Base-by-base conservation (phyloP, 2,888 invertebrate genomes). In the Eristalis intricaria region DNA sequence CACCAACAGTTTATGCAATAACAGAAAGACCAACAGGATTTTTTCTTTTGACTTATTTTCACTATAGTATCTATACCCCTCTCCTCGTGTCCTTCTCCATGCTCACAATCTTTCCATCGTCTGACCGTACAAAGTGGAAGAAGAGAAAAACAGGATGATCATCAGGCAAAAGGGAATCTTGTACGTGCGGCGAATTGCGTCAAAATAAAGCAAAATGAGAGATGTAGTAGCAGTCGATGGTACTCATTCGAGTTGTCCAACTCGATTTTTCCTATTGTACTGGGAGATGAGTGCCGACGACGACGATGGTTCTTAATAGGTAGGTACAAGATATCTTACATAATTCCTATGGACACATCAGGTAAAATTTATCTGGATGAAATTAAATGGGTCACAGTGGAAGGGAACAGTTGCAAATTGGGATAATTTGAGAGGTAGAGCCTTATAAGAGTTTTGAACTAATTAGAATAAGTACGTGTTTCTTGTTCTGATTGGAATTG, bases 1-100 rank as follows among this genome's bases (percentile, higher is more conserved):
- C 65, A 76, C 87, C 84, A 73, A 85, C 75, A 88, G 85, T 76
- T 82, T 84, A 56, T 70, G 65, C 63, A 83, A 83, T 68, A 65
- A 65, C 15, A 64, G 63, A 61, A 74, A 65, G 13, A 63, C 50
- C 32, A 70, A 69, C 32, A n/a, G 63, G n/a, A 35, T 32, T 63
- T 23, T 35, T 40, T 65, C 23, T 35, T 23, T 65, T 38, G n/a
- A 7, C 13, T 65, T 22, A 35, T 38, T 65, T 65, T 65, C 19
- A 22, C 22, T 65, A 35, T 65, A 22, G 19, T 19, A 22, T 5
- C 19, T 50, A 8, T 8, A 19, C 22, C 0, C 35, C 1, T 40
- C 65, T n/a, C 38, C 65, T 40, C 35, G n/a, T 69, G 10, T 22
- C n/a, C 2, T 35, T 35, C 58, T 19, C 35, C 65, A 38, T 66